These are phyloP conservation scores for Stichodactyla helianthus DNA, from an alignment of 64 coral and sea anemone genomes.

Conservation along the genomic window DNA sequence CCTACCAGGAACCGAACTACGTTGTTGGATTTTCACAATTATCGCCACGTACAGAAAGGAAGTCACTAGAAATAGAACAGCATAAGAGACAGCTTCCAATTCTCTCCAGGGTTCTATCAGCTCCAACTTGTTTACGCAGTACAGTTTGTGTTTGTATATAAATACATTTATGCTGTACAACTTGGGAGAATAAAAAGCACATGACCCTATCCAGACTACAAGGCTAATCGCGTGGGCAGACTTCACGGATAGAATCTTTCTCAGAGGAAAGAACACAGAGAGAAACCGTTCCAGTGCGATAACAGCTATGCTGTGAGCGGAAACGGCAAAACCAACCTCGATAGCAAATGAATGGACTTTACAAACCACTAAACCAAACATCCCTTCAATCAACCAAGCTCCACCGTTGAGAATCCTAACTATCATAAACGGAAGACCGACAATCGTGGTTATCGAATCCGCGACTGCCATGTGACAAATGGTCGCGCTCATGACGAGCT, in stretches of 20 bases:
- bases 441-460: conserved; percentile 40
- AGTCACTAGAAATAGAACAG: conserved; percentile 22
- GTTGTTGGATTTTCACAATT: neutral
- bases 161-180: conserved; percentile 15
- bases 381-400: conserved; percentile 40
- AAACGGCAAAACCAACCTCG: conserved; percentile 44
- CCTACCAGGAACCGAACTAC: conserved; percentile 26
- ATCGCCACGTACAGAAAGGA: conserved; percentile 46
- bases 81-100: conserved; percentile 16
- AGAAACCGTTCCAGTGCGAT: conserved; percentile 66
- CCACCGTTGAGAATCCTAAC: conserved; percentile 24
- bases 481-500: neutral
- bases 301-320: conserved; percentile 34
- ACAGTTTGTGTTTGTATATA: conserved; percentile 10
- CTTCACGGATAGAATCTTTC: conserved; percentile 13
- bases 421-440: conserved; percentile 52
- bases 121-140: conserved; percentile 16
- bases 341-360: conserved; percentile 34
- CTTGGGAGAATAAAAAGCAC: conserved; percentile 30
- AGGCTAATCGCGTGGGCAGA: neutral
- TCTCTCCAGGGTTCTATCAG: neutral
- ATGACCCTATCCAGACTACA: conserved; percentile 29
- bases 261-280: conserved; percentile 47
- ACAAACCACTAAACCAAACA: conserved; percentile 36
- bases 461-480: conserved; percentile 51